A percentile compares a stretch with the other conserved stretches of the same genome.
phyloP scores from a whole-genome alignment of 2,797 vertebrate species.

The Muscicapa striata region DNA sequence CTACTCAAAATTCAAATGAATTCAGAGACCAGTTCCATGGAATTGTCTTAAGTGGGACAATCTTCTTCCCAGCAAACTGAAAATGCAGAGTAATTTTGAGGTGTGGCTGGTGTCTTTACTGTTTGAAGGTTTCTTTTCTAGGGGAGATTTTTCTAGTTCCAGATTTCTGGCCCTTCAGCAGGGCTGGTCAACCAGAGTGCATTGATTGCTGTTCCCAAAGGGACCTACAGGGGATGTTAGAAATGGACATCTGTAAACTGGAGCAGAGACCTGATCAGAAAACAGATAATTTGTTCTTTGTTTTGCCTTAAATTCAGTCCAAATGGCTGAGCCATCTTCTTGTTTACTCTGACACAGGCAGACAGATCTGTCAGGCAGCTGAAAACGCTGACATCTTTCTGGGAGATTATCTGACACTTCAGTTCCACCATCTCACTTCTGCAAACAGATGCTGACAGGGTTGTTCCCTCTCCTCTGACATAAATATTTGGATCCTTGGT shows the following conservation, averaged over 20 bases:
- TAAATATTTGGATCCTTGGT: conserved; percentile 28
- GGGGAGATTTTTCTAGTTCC: background rate
- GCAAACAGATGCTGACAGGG: background rate
- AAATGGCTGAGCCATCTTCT: conserved; percentile 13
- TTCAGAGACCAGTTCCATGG: background rate
- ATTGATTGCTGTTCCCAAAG: background rate
- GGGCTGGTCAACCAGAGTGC: background rate
- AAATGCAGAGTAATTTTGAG: background rate
- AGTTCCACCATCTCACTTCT: conserved; percentile 42
- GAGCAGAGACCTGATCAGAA: conserved; percentile 5
- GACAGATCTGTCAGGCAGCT: conserved; percentile 43
- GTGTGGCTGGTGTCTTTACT: background rate
- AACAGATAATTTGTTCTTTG: conserved; percentile 3
- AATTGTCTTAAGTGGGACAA: background rate
- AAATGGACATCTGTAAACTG: background rate
- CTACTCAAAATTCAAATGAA: background rate
- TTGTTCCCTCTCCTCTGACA: background rate
- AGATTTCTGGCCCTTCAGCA: background rate
- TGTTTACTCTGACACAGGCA: conserved; percentile 23
- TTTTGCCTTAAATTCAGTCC: conserved; percentile 40
- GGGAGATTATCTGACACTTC: conserved; percentile 50
- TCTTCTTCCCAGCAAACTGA: background rate
- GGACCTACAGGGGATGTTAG: background rate
- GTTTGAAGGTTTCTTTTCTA: background rate
- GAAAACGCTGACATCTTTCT: conserved; percentile 48